phyloP scores from a whole-genome alignment of 2,888 invertebrate genomes.

The Oegoconia quadripuncta region DNA sequence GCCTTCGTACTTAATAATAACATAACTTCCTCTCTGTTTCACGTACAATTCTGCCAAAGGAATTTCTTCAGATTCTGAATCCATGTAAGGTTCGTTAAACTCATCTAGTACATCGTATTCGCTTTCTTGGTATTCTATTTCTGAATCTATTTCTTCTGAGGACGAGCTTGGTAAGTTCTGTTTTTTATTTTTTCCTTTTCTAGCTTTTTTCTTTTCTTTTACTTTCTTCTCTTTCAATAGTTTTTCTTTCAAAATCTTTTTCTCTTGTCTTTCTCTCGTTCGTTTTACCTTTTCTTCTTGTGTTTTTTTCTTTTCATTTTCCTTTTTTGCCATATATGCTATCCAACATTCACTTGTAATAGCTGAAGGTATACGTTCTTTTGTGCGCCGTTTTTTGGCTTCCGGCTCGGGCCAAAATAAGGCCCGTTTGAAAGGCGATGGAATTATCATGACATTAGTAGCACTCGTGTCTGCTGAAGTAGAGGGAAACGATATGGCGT shows the following conservation, averaged over 20 bases:
- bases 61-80: too few species aligned
- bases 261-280: conserved; percentile 7
- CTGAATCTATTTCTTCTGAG: background rate
- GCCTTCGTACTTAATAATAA: too few species aligned
- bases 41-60: too few species aligned
- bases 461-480: background rate
- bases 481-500: background rate
- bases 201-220: conserved; percentile 1
- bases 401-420: conserved; percentile 18
- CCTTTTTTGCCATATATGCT: conserved; percentile 15
- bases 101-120: background rate
- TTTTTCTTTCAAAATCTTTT: background rate
- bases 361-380: conserved; percentile 16
- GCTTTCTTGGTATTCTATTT: background rate
- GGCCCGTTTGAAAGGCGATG: conserved; percentile 11
- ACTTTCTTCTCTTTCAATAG: conserved; percentile 5
- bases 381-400: conserved; percentile 14
- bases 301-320: conserved; percentile 16
- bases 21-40: too few species aligned
- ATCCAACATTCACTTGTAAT: conserved; percentile 16
- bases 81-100: too few species aligned
- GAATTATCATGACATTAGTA: background rate
- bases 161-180: background rate
- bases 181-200: conserved; percentile 1
- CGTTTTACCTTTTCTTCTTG: conserved; percentile 10